Conservation (phyloP, 2,797 vertebrate species). For the Hypotaenidia philippensis region DNA sequence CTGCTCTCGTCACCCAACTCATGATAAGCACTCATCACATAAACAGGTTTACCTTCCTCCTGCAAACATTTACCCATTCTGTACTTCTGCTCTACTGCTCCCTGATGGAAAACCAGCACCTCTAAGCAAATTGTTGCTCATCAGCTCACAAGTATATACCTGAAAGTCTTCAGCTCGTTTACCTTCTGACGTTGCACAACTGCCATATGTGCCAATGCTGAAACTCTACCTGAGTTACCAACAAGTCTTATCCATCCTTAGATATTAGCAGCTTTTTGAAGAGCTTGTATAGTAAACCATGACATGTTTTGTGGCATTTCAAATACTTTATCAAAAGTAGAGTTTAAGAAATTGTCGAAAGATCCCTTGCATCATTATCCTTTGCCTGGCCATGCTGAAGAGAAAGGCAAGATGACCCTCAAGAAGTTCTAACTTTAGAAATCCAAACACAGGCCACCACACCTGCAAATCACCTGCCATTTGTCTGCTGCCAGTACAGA, state of each 20-base stretch:
- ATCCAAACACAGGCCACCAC: not conserved
- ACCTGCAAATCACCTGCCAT: not conserved
- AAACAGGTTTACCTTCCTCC: conserved; percentile 14
- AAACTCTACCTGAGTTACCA: not conserved
- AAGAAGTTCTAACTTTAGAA: not conserved
- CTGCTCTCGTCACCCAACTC: not conserved
- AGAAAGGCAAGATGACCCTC: not conserved
- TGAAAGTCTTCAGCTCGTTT: not conserved
- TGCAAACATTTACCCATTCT: conserved; percentile 30
- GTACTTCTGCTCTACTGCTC: not conserved
- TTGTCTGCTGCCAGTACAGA: not conserved
- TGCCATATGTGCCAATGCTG: fast-evolving
- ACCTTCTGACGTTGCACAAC: not conserved
- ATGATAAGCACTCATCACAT: not conserved
- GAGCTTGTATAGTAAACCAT: not conserved
- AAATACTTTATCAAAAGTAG: not conserved
- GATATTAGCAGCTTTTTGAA: not conserved
- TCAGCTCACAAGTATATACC: not conserved
- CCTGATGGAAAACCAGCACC: not conserved
- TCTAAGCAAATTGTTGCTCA: not conserved
- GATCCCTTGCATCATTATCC: not conserved
- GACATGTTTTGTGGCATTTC: not conserved
- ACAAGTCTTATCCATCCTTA: not conserved
- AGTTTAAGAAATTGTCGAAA: not conserved
- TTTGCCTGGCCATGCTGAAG: not conserved